These are phyloP conservation scores for Pachycephus smyrnensis DNA, from an alignment of 2,888 invertebrate genomes.

Conservation along the genomic window DNA sequence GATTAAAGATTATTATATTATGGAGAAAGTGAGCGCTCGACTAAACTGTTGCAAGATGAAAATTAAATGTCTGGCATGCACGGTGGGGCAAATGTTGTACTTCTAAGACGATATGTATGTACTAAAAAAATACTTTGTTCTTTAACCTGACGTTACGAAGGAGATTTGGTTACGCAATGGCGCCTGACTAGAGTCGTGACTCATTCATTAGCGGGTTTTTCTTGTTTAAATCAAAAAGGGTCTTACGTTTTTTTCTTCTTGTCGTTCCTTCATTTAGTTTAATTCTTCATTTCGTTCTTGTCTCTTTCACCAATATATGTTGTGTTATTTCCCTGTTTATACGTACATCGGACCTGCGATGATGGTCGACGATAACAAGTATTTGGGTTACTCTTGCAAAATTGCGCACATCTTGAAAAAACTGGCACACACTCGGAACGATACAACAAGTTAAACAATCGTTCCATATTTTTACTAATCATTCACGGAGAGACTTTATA, in stretches of 20 bases:
- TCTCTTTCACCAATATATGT: neutral
- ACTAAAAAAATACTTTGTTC: conserved; percentile 54
- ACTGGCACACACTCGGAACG: conserved; percentile 2
- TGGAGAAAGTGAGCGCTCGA: neutral
- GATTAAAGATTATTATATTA: neutral
- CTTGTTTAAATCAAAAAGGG: neutral
- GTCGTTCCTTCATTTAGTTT: neutral
- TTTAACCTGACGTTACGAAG: conserved; percentile 35
- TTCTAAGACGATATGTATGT: conserved; percentile 57
- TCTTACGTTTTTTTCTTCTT: neutral
- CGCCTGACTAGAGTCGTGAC: conserved; percentile 29
- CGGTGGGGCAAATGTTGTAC: conserved; percentile 37
- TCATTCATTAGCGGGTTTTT: conserved; percentile 15
- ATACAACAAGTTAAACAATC: conserved; percentile 4
- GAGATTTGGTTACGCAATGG: conserved; percentile 34
- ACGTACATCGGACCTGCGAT: neutral
- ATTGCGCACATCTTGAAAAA: neutral
- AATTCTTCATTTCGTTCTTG: neutral
- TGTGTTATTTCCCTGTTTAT: neutral
- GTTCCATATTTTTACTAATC: neutral
- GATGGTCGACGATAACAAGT: neutral
- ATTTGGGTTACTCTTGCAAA: neutral
- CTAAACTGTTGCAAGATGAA: neutral
- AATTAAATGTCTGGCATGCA: neutral
- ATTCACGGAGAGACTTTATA: conserved; percentile 4